Evolutionary conservation across 2,113 vertebrate genomes (phyloP).

Genomic region (Zosterops pallidus): DNA sequence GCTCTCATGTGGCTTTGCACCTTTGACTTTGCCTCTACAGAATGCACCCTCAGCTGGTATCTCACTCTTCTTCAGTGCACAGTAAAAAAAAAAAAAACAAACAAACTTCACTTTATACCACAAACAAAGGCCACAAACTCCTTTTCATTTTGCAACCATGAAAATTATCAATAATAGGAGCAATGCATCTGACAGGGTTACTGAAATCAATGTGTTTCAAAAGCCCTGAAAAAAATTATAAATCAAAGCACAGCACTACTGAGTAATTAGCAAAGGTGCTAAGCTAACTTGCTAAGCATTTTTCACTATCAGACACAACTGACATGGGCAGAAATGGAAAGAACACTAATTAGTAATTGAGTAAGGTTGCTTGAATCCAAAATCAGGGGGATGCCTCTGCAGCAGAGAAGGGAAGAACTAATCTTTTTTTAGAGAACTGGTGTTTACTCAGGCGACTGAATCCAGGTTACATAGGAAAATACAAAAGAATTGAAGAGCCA

Average conservation of each 20-base stretch:
- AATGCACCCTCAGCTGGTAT: neutral
- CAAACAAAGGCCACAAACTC: neutral
- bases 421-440: neutral
- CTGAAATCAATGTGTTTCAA: neutral
- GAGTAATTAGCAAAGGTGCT: conserved; percentile 63
- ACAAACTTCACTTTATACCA: neutral
- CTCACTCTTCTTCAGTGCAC: neutral
- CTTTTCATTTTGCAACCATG: neutral
- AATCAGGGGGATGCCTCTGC: neutral
- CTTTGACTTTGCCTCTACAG: neutral
- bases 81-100: neutral
- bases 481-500: neutral
- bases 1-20: neutral
- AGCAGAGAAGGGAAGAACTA: conserved; percentile 2
- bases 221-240: neutral
- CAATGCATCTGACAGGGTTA: neutral
- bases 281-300: conserved; percentile 48
- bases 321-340: conserved; percentile 48
- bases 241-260: conserved; percentile 26
- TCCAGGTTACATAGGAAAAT: neutral
- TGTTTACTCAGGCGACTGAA: conserved; percentile 7
- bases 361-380: neutral
- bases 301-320: conserved; percentile 37
- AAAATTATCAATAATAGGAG: neutral
- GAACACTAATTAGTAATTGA: conserved; percentile 59